A percentile compares a stretch with the other conserved stretches of the same genome.
Conservation (phyloP, 2,113 vertebrate genomes). For the Hypanus sabinus region DNA sequence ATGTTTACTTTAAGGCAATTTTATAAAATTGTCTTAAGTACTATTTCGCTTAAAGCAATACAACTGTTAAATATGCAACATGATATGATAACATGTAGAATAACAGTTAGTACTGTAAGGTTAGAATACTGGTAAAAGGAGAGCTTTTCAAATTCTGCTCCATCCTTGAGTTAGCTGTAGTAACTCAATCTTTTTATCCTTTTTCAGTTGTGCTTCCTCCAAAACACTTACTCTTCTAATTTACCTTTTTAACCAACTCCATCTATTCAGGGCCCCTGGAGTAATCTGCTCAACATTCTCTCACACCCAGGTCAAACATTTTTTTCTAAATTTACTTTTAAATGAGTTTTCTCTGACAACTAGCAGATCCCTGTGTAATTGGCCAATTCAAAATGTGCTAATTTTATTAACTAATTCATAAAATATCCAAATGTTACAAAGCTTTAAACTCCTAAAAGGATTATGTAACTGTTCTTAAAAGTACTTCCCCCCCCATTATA, state of each 20-base stretch:
- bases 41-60: neutral
- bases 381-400: neutral
- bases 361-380: neutral
- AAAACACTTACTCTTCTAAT: neutral
- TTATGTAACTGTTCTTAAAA: conserved; percentile 10
- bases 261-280: neutral
- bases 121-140: neutral
- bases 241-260: neutral
- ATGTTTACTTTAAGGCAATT: neutral
- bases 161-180: neutral
- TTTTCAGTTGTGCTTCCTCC: neutral
- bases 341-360: neutral
- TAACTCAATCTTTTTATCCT: neutral
- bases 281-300: neutral
- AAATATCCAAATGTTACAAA: neutral
- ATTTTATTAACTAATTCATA: neutral
- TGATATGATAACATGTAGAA: neutral
- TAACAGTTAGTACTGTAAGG: neutral
- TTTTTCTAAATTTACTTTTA: neutral
- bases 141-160: neutral
- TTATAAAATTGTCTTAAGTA: neutral
- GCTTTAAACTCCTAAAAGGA: neutral
- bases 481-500: neutral
- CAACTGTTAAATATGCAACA: neutral
- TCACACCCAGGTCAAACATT: neutral